Base-by-base conservation (phyloP, 2,797 vertebrate genomes). In the Arctocebus calabarensis region DNA sequence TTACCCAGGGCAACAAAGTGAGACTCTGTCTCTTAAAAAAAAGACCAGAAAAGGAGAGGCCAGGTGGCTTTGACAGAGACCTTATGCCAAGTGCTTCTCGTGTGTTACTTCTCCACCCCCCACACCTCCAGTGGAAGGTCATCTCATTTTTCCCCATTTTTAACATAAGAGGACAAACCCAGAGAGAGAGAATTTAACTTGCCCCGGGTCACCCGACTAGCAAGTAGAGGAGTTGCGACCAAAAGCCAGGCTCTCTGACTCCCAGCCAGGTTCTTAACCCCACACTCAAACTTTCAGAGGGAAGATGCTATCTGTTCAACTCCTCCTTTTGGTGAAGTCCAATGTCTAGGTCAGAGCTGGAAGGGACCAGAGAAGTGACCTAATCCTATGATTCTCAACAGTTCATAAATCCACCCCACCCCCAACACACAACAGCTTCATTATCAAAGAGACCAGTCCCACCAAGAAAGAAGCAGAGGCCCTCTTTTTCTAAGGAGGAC, bases 311-410 rank as follows among this genome's bases (percentile, higher is more conserved):
- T 97, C 97, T 94, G 22, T 22, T 89, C 91, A 64, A 2, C 68
- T n/a, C 83, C 93, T 96, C 94, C 68, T 89, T 96, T 84, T 74
- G 84, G 82, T 83, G 86, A 96, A 86, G 91, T 70, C 94, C 81
- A 89, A 0, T 57, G 52, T 82, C 83, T 87, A 95, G 96, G 86
- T 97, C 96, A 95, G 95, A 97, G 95, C 86, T 97, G 95, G 97
- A 97, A 95, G 32, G 48, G 86, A 73, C 89, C 88, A 43, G 81
- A 93, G 77, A 57, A 95, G 92, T 96, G 96, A 97, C 37, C 86
- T 97, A 91, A 97, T 96, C 66, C 84, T 40, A n/a, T 27, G 91
- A 88, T 93, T 90, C 96, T 95, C 68, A 74, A 37, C 88, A 71
- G 86, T 84, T 94, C 94, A 82, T 87, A 81, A 97, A 95, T 87